These are phyloP conservation scores for Leiothrix lutea DNA, from an alignment of 2,113 vertebrate species.

Conservation along the genomic window DNA sequence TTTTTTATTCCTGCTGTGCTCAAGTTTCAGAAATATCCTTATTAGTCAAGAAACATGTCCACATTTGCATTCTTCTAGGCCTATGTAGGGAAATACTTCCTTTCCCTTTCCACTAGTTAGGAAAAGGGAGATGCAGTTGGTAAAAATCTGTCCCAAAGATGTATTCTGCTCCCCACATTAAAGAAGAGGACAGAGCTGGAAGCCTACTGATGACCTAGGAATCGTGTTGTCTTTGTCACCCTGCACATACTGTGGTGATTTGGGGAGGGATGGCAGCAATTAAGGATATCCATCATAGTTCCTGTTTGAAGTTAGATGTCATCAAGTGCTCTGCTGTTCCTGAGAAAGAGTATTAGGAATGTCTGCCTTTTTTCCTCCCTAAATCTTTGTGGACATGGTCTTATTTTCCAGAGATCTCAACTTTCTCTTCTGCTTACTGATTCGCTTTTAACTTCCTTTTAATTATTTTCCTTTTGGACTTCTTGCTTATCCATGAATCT, in stretches of 20 bases:
- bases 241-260: not conserved
- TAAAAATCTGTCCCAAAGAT: not conserved
- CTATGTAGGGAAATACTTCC: not conserved
- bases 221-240: not conserved
- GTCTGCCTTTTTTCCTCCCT: not conserved
- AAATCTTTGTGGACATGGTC: not conserved
- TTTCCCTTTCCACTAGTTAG: not conserved
- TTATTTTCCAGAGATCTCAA: not conserved
- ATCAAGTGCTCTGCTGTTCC: not conserved
- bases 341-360: not conserved
- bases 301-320: not conserved
- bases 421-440: not conserved
- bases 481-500: not conserved
- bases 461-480: not conserved
- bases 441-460: not conserved
- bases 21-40: not conserved
- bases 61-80: not conserved
- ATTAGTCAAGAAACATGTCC: not conserved
- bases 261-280: not conserved
- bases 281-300: not conserved
- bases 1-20: not conserved
- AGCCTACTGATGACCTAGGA: not conserved
- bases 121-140: not conserved
- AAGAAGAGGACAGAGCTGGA: not conserved
- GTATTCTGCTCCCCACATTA: not conserved